Conservation (phyloP, 2,113 vertebrate species). For the Leptobrachium leishanense region DNA sequence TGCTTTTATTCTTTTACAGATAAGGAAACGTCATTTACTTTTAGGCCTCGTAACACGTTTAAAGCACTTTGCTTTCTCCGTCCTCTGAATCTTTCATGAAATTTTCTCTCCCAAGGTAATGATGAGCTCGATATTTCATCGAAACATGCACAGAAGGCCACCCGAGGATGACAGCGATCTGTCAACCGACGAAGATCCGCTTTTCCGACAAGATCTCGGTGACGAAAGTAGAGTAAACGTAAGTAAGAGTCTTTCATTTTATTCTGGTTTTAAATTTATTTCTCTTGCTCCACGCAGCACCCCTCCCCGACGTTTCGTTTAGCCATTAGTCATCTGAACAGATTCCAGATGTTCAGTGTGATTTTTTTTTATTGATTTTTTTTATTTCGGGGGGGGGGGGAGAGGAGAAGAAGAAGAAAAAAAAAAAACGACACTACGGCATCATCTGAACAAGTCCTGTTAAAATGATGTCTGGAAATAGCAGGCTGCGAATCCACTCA, state of each 20-base stretch:
- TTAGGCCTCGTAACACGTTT: too few species aligned
- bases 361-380: neutral
- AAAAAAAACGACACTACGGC: neutral
- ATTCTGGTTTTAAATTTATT: neutral
- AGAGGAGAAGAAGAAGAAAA: too few species aligned
- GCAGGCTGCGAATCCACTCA: conserved; percentile 46
- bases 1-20: neutral
- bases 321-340: conserved; percentile 1
- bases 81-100: neutral
- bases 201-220: conserved; percentile 27
- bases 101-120: conserved; percentile 33
- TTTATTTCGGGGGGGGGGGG: too few species aligned
- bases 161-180: conserved; percentile 36
- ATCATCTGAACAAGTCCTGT: conserved; percentile 5
- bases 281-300: neutral
- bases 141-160: neutral
- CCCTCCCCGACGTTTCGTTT: neutral
- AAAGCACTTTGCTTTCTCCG: too few species aligned
- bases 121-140: conserved; percentile 43
- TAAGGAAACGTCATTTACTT: neutral
- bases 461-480: conserved; percentile 12
- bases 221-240: conserved; percentile 35
- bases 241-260: neutral
- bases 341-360: conserved; percentile 12
- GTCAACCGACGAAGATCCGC: conserved; percentile 38